These are phyloP conservation scores for Drosophila picticornis DNA, from an alignment of 2,888 invertebrate genomes.

Conservation along the genomic window DNA sequence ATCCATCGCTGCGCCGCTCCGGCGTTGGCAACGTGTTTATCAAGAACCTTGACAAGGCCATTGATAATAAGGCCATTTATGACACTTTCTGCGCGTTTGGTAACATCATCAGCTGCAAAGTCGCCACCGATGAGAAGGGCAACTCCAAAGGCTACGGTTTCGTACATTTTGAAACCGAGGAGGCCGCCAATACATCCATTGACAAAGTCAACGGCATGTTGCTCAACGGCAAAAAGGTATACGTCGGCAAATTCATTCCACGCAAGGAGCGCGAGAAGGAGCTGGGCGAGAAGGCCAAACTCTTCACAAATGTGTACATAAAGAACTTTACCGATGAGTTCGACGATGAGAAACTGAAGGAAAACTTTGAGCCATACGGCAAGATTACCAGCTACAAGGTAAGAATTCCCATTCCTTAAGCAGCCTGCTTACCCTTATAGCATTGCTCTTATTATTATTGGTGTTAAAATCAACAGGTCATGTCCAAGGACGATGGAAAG, in stretches of 20 bases:
- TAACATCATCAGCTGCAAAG: constrained; percentile 99
- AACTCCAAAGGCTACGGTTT: constrained; percentile 98
- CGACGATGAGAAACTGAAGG: constrained; percentile 94
- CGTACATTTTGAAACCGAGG: constrained; percentile 99
- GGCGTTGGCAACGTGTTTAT: constrained; percentile 99
- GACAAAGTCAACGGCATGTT: constrained; percentile 99
- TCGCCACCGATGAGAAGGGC: constrained; percentile 97
- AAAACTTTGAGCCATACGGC: constrained; percentile 97
- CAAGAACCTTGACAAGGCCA: constrained; percentile 98
- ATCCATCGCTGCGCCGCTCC: constrained; percentile 98
- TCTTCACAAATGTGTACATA: constrained; percentile 96
- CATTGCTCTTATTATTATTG: not conserved
- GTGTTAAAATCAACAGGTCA: constrained; percentile 84
- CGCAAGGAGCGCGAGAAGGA: constrained; percentile 99
- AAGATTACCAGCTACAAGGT: constrained; percentile 96
- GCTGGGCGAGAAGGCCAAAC: constrained; percentile 97
- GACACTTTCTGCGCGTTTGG: constrained; percentile 99
- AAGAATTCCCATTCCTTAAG: constrained; percentile 19
- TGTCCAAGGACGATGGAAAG: constrained; percentile 96
- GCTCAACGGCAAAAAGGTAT: constrained; percentile 98
- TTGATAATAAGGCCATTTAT: constrained; percentile 99
- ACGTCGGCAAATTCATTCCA: constrained; percentile 99
- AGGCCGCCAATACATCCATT: constrained; percentile 98
- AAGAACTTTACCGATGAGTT: constrained; percentile 99
- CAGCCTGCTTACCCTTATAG: not conserved